Percentiles rank a stretch among this genome's conserved stretches.
Conservation (phyloP, 2,113 vertebrate species). For the Thalassoma bifasciatum region DNA sequence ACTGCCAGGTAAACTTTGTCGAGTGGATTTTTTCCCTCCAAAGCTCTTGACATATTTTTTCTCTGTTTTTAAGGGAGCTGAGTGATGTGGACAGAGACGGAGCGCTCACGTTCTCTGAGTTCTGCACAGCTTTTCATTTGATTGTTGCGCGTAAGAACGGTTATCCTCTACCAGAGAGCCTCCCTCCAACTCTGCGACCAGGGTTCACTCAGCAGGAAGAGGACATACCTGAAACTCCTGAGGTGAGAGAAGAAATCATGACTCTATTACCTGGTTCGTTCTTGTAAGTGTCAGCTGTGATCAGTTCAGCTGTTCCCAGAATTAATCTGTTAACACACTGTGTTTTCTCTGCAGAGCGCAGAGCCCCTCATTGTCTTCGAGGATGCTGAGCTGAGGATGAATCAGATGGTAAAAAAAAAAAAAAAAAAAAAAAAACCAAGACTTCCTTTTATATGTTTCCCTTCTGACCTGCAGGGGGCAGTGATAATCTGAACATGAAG, state of each 20-base stretch:
- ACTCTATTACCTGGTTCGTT: neutral
- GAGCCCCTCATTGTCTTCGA: slow-evolving; percentile 81
- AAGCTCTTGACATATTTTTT: neutral
- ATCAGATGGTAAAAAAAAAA: slow-evolving; percentile 67
- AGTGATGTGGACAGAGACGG: slow-evolving; percentile 95
- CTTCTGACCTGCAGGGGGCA: slow-evolving; percentile 50
- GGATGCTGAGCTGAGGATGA: slow-evolving; percentile 48
- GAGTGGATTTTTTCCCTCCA: neutral
- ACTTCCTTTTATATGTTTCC: neutral
- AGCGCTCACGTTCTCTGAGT: slow-evolving; percentile 90
- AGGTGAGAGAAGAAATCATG: slow-evolving; percentile 34
- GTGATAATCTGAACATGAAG: slow-evolving; percentile 5
- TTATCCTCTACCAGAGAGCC: slow-evolving; percentile 89
- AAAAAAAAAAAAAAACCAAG: too few relatives aligned
- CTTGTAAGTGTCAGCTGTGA: neutral
- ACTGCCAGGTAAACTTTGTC: too few relatives aligned
- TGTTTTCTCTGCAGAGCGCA: slow-evolving; percentile 61
- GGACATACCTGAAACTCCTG: slow-evolving; percentile 60
- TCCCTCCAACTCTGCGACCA: slow-evolving; percentile 85
- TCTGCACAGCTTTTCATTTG: slow-evolving; percentile 95
- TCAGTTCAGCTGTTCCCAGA: neutral
- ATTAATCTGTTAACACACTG: neutral
- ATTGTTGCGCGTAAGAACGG: slow-evolving; percentile 97
- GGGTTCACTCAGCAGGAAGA: slow-evolving; percentile 80
- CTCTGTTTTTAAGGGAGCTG: slow-evolving; percentile 86